A percentile compares a stretch with the other conserved stretches of the same genome.
phyloP scores from a whole-genome alignment of 2,888 invertebrate genomes.

The Gisinianus flammeolus region DNA sequence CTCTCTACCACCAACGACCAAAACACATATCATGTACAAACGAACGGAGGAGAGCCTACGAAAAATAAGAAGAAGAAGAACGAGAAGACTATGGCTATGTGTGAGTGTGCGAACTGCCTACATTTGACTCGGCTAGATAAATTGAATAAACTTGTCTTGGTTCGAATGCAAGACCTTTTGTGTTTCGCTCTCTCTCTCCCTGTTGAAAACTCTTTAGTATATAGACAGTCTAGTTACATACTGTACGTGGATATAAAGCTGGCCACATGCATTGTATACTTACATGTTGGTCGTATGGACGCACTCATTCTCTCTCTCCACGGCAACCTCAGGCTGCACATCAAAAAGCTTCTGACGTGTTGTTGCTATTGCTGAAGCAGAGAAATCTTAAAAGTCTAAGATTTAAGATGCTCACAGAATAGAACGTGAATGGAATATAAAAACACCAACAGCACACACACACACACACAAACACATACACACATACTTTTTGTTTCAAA shows the following conservation, averaged over 20 bases:
- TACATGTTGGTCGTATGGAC: no score
- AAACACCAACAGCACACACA: constrained; percentile 2
- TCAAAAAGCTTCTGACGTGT: constrained; percentile 17
- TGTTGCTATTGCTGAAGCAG: constrained; percentile 15
- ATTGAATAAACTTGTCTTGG: constrained; percentile 42
- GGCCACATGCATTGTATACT: background rate
- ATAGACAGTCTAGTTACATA: no score
- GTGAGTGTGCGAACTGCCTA: constrained; percentile 33
- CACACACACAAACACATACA: background rate
- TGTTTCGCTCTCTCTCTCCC: background rate
- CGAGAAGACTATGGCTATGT: background rate
- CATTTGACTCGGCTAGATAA: constrained; percentile 35
- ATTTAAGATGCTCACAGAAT: constrained; percentile 33
- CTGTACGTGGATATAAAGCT: background rate
- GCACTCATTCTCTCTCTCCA: no score
- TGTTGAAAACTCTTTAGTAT: no score
- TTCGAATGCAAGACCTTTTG: constrained; percentile 32
- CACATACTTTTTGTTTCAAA: background rate
- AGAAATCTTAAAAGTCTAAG: constrained; percentile 37
- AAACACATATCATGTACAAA: background rate
- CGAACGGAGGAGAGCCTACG: background rate
- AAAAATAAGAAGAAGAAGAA: background rate
- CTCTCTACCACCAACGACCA: constrained; percentile 10
- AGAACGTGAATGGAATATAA: constrained; percentile 39
- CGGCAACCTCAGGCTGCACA: background rate